These are phyloP conservation scores for Drosophila mayaguana DNA, from an alignment of 2,888 invertebrate genomes.

Conservation along the genomic window DNA sequence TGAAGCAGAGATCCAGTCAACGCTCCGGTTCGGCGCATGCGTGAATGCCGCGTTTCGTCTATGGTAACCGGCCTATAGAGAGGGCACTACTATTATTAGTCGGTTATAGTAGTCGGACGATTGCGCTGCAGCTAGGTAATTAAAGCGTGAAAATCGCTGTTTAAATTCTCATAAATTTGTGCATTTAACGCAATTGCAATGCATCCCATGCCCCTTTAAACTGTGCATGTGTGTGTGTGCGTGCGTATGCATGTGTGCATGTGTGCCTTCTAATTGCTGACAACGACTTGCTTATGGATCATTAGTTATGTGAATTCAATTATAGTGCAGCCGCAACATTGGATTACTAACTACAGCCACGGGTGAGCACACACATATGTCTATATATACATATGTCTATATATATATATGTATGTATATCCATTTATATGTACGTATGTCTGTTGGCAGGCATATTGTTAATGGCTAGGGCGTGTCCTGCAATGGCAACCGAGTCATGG, in stretches of 20 bases:
- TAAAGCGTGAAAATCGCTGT: slow-evolving; percentile 84
- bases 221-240: slow-evolving; percentile 16
- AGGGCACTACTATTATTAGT: slow-evolving; percentile 53
- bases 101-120: slow-evolving; percentile 29
- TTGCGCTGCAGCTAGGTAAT: slow-evolving; percentile 65
- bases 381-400: slow-evolving; percentile 8
- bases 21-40: slow-evolving; percentile 28
- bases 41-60: slow-evolving; percentile 37
- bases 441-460: slow-evolving; percentile 29
- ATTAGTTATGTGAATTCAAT: slow-evolving; percentile 73
- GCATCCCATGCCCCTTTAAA: slow-evolving; percentile 23
- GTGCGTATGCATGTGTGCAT: slow-evolving; percentile 7
- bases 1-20: slow-evolving; percentile 10
- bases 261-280: slow-evolving; percentile 44
- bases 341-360: slow-evolving; percentile 53
- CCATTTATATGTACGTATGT: slow-evolving; percentile 2
- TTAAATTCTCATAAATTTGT: slow-evolving; percentile 83
- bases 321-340: slow-evolving; percentile 64
- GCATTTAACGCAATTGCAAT: slow-evolving; percentile 73
- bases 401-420: slow-evolving; percentile 8
- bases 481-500: slow-evolving; percentile 18
- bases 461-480: slow-evolving; percentile 41
- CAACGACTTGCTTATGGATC: slow-evolving; percentile 59
- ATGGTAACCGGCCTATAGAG: slow-evolving; percentile 24
- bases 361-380: slow-evolving; percentile 39